Conservation (phyloP, 2,113 vertebrate species). For the Proterorhinus semilunaris region DNA sequence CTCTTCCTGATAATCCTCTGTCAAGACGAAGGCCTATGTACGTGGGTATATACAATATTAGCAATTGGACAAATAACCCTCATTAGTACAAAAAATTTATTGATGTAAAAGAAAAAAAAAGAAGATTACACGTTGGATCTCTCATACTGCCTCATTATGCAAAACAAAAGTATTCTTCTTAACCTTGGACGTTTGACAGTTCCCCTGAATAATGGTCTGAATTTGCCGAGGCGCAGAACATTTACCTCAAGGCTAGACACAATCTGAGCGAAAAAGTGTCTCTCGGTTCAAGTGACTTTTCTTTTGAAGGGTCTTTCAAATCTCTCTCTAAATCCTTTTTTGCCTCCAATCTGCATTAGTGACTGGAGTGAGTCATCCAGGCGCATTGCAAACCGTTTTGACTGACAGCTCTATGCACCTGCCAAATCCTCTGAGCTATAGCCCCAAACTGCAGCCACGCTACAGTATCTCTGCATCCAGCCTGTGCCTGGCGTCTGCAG, state of each 20-base stretch:
- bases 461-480: conserved; percentile 27
- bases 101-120: too few species aligned
- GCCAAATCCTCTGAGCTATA: conserved; percentile 24
- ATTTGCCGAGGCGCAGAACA: not conserved
- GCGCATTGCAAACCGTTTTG: conserved; percentile 22
- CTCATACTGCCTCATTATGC: too few species aligned
- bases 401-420: conserved; percentile 50
- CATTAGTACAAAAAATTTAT: too few species aligned
- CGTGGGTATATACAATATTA: too few species aligned
- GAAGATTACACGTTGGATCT: too few species aligned
- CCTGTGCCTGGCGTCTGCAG: conserved; percentile 23
- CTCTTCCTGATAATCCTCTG: too few species aligned
- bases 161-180: not conserved
- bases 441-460: conserved; percentile 9
- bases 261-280: conserved; percentile 3
- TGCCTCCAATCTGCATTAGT: conserved; percentile 9
- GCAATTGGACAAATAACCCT: too few species aligned
- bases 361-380: conserved; percentile 30
- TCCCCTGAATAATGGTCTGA: not conserved
- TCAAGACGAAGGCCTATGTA: too few species aligned
- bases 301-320: conserved; percentile 2
- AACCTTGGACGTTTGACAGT: too few species aligned
- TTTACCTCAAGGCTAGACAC: not conserved
- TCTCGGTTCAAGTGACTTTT: not conserved
- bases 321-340: conserved; percentile 5